These are phyloP conservation scores for Epinephelus fuscoguttatus DNA, from an alignment of 2,113 vertebrate genomes.

Conservation along the genomic window DNA sequence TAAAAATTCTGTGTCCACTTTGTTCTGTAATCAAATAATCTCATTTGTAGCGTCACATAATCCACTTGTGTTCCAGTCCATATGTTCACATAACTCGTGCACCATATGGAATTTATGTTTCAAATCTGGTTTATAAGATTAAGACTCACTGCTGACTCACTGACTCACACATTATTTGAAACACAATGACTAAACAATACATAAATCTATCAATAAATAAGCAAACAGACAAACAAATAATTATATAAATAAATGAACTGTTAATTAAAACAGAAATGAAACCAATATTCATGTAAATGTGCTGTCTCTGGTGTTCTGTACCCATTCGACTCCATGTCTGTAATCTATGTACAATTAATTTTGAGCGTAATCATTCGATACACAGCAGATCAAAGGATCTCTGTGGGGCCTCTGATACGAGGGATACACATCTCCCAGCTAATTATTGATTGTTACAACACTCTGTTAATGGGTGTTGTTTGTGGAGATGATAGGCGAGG, in stretches of 20 bases:
- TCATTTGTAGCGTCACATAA: slow-evolving; percentile 19
- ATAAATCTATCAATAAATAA: background rate
- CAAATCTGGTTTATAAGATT: background rate
- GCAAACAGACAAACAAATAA: background rate
- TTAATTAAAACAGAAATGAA: slow-evolving; percentile 32
- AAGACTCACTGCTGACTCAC: background rate
- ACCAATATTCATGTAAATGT: slow-evolving; percentile 29
- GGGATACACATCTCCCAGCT: slow-evolving; percentile 66
- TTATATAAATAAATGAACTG: background rate
- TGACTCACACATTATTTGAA: background rate
- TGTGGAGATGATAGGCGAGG: slow-evolving; percentile 21
- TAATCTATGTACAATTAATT: slow-evolving; percentile 63
- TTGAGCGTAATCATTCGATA: slow-evolving; percentile 59
- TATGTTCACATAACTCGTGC: slow-evolving; percentile 26
- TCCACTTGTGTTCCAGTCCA: background rate
- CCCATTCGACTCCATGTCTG: slow-evolving; percentile 30
- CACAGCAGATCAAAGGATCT: slow-evolving; percentile 73
- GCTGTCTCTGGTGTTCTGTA: slow-evolving; percentile 32
- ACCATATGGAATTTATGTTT: background rate
- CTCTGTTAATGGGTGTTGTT: slow-evolving; percentile 47
- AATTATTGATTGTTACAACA: slow-evolving; percentile 78
- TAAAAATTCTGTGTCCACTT: background rate
- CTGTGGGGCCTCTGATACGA: slow-evolving; percentile 55
- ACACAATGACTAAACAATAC: background rate
- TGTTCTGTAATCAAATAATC: slow-evolving; percentile 23